Evolutionary conservation across 1,140 invertebrate genomes (phyloP), one percentile per base, ranked within the genome.

Genomic region (Archivesica marissinica): DNA sequence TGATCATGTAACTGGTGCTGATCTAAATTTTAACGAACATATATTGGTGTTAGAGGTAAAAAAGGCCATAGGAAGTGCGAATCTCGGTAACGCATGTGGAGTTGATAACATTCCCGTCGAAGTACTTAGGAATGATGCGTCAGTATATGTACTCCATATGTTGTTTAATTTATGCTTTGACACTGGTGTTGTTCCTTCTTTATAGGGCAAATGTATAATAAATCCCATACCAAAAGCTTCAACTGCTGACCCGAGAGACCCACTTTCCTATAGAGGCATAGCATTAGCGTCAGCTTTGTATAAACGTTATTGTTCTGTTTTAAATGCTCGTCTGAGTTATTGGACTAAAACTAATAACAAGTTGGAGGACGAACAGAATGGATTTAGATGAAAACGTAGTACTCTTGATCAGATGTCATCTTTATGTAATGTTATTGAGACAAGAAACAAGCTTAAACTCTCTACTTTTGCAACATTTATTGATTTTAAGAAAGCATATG

Each of bases 401-500:
- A 38, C 61, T 2, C 35, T 38, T 38, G 61, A 66, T 25, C 61
- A 66, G 2, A 25, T 61, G 25, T 61, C 33, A 30, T 30, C 61
- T 38, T 41, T 66, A 13, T 38, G 7, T 66, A 66, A 41, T 66
- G 38, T 66, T 38, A 41, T 66, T 6, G 61, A 66, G 35, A 38
- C 61, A 20, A 66, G 61, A 20, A 66, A 66, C 2, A 56, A 66
- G 39, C 17, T 39, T 6, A 72, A 82, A 74, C 17, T 6, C 28
- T 50, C 64, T 9, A 82, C 79, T 11, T 82, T 39, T 74, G 28
- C 33, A 41, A 33, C 47, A 15, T 82, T 56, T 61, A 82, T 74
- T 6, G 68, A 82, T 74, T 72, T 72, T 72, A 25, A 17, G n/a
- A 72, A 82, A 52, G 79, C 79, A 7, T 82, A 41, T 28, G 66